Base-by-base conservation (phyloP, 1,140 invertebrate species). In the Ostrea edulis region DNA sequence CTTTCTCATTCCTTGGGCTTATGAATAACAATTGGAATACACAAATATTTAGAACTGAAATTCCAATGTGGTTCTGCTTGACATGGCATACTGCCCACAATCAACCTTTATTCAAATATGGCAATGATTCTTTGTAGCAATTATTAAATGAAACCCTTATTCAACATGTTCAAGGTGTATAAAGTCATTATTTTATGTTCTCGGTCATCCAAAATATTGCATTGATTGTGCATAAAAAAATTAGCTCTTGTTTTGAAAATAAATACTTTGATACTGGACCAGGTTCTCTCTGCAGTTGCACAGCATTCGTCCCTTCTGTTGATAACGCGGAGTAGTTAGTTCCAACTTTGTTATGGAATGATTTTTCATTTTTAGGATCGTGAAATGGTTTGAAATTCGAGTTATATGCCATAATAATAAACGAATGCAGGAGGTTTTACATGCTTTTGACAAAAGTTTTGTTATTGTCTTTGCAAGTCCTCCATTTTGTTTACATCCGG, bases 401-500 rank as follows among this genome's bases (percentile, higher is more conserved):
- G n/a, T 83, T 83, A 53, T 52, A 83, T 83, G 82, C 82, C 82
- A 83, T 83, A 88, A 86, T 86, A 71, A 20, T 71, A 65, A 62
- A 88, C 85, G 3, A 53, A 68, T 22, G n/a, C 29, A 7, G 11
- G n/a, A 17, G 29, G 12, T 8, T 62, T 44, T 29, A 35, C 51
- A 85, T 35, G 52, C 9, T 85, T 58, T 20, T 65, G n/a, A 71
- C 51, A 53, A 20, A 77, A 77, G 25, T 77, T 54, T 11, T 71
- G 44, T 86, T 86, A 77, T 53, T 29, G 62, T 77, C 68, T 53
- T 12, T 11, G 0, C 25, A 65, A 58, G 55, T 89, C 88, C 86
- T 88, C 89, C 91, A 90, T 90, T 89, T 90, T 91, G 91, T 91
- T 90, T 90, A 90, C 91, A 91, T 91, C 90, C 91, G 89, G 91